Conservation (phyloP, 2,797 vertebrate genomes). For the Apodemus agrarius region DNA sequence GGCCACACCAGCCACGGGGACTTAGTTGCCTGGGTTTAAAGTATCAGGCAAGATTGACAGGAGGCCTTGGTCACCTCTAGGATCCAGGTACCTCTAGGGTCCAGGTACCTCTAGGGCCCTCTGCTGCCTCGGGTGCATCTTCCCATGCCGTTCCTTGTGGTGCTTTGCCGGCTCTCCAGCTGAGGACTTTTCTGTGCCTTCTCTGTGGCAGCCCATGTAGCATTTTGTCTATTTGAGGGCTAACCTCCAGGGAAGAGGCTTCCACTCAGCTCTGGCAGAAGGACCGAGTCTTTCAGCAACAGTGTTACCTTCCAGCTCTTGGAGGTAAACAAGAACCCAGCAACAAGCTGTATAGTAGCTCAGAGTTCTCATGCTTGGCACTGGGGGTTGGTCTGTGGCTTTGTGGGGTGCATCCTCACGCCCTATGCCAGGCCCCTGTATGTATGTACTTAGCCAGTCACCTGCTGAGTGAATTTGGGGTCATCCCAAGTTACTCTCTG, state of each 20-base stretch:
- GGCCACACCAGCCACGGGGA: neutral
- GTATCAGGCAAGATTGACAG: neutral
- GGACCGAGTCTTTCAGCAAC: neutral
- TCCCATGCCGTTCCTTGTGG: neutral
- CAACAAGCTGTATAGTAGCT: neutral
- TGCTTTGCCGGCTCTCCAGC: neutral
- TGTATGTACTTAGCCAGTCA: neutral
- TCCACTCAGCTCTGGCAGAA: neutral
- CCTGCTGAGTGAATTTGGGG: neutral
- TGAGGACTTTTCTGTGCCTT: neutral
- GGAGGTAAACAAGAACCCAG: neutral
- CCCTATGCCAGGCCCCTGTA: neutral
- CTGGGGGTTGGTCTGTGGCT: neutral
- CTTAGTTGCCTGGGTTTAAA: neutral
- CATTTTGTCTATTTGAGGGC: neutral
- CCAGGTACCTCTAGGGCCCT: too few relatives aligned
- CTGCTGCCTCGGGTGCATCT: neutral
- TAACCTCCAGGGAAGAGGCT: neutral
- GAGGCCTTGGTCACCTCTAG: too few relatives aligned
- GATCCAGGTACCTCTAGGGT: too few relatives aligned
- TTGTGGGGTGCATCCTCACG: neutral
- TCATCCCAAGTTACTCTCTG: neutral
- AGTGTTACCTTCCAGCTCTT: neutral
- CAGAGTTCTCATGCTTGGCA: neutral
- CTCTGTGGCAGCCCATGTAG: neutral